Conservation (phyloP, 2,113 vertebrate species). For the Trichechus manatus region DNA sequence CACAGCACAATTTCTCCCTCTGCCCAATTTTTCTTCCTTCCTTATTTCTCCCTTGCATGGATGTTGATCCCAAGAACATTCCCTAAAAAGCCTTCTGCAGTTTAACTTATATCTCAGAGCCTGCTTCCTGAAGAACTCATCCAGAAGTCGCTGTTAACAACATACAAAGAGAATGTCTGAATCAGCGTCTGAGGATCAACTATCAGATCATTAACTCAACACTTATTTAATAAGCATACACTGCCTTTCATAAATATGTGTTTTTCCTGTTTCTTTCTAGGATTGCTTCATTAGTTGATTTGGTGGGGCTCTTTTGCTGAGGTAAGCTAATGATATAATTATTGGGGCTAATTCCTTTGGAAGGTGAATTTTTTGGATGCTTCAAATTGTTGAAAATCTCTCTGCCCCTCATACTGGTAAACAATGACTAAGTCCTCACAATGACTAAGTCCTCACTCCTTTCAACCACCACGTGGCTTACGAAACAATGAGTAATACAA, state of each 20-base stretch:
- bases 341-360: background rate
- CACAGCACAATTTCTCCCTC: background rate
- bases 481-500: conserved; percentile 45
- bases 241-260: background rate
- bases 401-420: background rate
- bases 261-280: background rate
- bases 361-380: conserved; percentile 23
- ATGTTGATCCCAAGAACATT: background rate
- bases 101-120: background rate
- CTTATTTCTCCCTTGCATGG: background rate
- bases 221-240: background rate
- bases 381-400: background rate
- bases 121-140: background rate
- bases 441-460: background rate
- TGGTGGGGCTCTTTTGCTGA: background rate
- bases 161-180: background rate
- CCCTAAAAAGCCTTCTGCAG: background rate
- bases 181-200: background rate
- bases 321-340: conserved; percentile 21
- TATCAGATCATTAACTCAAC: background rate
- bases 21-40: background rate
- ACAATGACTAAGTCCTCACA: background rate
- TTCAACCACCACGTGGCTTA: background rate
- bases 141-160: background rate
- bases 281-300: conserved; percentile 8